Base-by-base conservation (phyloP, 2,888 invertebrate genomes). In the Tenthredo distinguenda region DNA sequence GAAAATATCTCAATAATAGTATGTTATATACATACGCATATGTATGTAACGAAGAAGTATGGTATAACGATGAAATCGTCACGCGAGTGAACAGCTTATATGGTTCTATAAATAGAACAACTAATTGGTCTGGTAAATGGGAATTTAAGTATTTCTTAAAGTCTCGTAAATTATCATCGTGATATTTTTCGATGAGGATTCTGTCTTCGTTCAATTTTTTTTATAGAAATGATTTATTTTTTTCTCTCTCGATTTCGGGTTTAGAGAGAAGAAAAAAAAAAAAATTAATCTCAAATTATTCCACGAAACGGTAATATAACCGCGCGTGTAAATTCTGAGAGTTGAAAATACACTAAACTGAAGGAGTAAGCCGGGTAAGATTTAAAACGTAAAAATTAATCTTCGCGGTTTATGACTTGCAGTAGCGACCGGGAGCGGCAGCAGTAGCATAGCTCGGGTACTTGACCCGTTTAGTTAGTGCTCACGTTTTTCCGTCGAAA, bases 391-490 rank as follows among this genome's bases (percentile, higher is more conserved):
- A 1, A 55, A n/a, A 55, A 55, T 55, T 55, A 55, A 55, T 55
- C 55, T 55, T 5, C n/a, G 55, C 55, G 55, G 55, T 55, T 47
- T 47, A 50, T 50, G n/a, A n/a, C n/a, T 21, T 26, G 12, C 26
- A 62, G 62, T 26, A 62, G 62, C 26, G 40, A 1, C 2, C 47
- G 12, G 12, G 47, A 47, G 47, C 47, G 15, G 47, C 12, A 3
- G 43, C 43, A 62, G 2, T 3, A 62, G 62, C 62, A 10, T 62
- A 62, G 62, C 62, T 10, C 62, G 62, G 62, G 62, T 62, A 62
- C 62, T 62, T 62, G 62, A 62, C 62, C 62, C 62, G 62, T 62
- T 62, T 62, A 62, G 62, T 62, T 62, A 62, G 26, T 26, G 62
- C 62, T 62, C 62, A 62, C 62, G 62, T 62, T 62, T 62, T 62